Conservation (phyloP, 2,797 vertebrate genomes). For the Morus bassanus region DNA sequence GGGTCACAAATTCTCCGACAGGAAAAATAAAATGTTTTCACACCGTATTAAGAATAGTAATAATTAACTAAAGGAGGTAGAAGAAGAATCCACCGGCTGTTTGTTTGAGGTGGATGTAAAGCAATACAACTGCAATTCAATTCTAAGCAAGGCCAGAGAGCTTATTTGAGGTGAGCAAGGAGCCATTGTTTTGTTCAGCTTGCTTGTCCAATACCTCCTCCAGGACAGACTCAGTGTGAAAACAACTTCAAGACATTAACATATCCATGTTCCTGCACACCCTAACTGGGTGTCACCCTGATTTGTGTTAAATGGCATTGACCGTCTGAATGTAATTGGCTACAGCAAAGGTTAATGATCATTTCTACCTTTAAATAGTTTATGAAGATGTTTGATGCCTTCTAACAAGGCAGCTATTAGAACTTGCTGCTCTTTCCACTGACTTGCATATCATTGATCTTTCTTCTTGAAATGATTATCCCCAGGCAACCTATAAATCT, state of each 20-base stretch:
- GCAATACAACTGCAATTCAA: accelerated
- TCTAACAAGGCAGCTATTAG: not conserved
- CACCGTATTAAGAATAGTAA: not conserved
- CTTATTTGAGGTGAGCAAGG: not conserved
- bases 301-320: not conserved
- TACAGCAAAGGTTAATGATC: slow-evolving; percentile 51
- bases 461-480: slow-evolving; percentile 26
- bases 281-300: not conserved
- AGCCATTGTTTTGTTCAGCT: not conserved
- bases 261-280: not conserved
- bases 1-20: not conserved
- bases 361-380: slow-evolving; percentile 55
- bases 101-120: not conserved
- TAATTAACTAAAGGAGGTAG: not conserved
- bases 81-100: not conserved
- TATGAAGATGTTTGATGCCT: slow-evolving; percentile 38
- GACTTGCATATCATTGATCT: slow-evolving; percentile 39
- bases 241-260: not conserved
- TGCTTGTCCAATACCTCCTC: not conserved
- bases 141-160: not conserved
- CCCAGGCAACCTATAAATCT: slow-evolving; percentile 46
- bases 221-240: not conserved
- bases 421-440: slow-evolving; percentile 7
- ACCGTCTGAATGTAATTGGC: not conserved
- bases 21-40: not conserved